Evolutionary conservation across 2,797 vertebrate genomes (phyloP), one percentile per base, ranked within the genome.

Genomic region (Macrochelys suwanniensis): DNA sequence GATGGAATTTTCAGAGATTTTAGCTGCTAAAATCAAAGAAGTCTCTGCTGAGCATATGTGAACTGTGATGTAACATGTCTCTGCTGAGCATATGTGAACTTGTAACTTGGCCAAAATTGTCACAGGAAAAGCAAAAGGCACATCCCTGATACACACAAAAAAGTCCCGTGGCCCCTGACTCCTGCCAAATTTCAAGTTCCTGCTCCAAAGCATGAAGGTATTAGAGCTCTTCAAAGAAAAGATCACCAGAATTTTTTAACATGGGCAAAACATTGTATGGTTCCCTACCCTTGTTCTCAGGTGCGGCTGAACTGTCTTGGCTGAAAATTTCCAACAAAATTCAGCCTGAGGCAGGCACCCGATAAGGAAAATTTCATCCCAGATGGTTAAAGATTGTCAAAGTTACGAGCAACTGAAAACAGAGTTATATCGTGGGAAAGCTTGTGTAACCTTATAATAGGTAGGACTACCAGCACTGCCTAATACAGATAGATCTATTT

Each of bases 71-170:
- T 42, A 42, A 42, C 37, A 42, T 42, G 37, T 23, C 26, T 57
- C 56, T 25, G 28, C 57, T 59, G 26, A 59, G 57, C 57, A 59
- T 87, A 7, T n/a, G 57, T 68, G 71, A 31, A 42, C 33, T 9
- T 42, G 37, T 31, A 68, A 11, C 19, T 45, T 26, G 57, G 80
- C 84, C 84, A 42, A 85, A 96, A 91, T 1, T 16, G 16, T 7
- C 0, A 45, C 59, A 13, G 79, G 37, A 28, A 80, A 80, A 95
- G 93, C 85, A 53, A 33, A 85, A 92, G 42, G 68, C 31, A 4
- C 0, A 0, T 28, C 74, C 28, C 57, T 79, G 33, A n/a, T 0
- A 0, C 0, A 6, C 59, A 23, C 33, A 28, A 93, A 68, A 68
- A 15, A 56, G 23, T 57, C 56, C 25, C 26, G 11, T 11, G 10